These are phyloP conservation scores for Hirundo rustica DNA, from an alignment of 2,797 vertebrate genomes.

Conservation along the genomic window DNA sequence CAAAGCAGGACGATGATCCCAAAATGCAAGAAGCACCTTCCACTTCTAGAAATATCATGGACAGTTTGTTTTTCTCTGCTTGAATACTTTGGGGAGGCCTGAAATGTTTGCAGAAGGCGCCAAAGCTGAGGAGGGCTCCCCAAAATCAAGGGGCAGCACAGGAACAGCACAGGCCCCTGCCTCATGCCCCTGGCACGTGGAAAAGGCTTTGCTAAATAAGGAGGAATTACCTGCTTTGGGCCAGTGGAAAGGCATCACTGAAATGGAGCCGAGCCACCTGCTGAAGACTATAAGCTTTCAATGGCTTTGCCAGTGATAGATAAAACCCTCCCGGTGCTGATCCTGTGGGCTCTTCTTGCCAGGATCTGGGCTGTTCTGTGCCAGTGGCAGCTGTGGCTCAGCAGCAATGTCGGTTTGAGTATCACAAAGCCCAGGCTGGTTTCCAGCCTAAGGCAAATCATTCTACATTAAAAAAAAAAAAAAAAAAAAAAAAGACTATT, in stretches of 20 bases:
- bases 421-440: not conserved
- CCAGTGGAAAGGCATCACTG: not conserved
- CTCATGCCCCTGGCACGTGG: fast-evolving
- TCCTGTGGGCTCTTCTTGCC: not conserved
- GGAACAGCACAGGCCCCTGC: not conserved
- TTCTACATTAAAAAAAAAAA: not conserved
- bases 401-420: not conserved
- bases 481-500: not conserved
- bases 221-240: not conserved
- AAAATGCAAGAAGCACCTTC: not conserved
- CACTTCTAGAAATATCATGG: not conserved
- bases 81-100: not conserved
- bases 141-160: not conserved
- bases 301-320: not conserved
- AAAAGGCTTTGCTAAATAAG: not conserved
- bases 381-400: not conserved
- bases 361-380: not conserved
- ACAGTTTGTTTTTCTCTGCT: not conserved
- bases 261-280: not conserved
- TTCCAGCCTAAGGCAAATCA: not conserved
- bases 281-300: not conserved
- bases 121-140: not conserved
- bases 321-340: not conserved
- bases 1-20: not conserved
- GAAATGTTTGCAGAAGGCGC: not conserved